Conservation (phyloP, 2,797 vertebrate genomes). For the Brachyrhaphis roseni region DNA sequence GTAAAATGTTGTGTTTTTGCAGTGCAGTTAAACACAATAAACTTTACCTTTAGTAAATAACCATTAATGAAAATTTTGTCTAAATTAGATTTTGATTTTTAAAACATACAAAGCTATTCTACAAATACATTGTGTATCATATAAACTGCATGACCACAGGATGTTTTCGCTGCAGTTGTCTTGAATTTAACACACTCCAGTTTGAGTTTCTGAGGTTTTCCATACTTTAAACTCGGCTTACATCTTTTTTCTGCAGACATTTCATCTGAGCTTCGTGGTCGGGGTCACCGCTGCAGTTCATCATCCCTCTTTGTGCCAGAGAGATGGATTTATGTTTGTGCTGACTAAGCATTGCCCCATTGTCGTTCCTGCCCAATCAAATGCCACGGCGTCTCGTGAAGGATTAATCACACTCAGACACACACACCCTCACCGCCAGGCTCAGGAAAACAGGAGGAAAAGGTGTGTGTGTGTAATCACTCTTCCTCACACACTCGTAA, state of each 20-base stretch:
- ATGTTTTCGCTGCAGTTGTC: neutral
- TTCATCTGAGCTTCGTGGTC: slow-evolving; percentile 21
- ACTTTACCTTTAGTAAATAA: neutral
- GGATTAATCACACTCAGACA: slow-evolving; percentile 73
- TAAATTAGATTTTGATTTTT: neutral
- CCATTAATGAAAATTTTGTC: neutral
- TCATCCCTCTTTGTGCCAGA: slow-evolving; percentile 51
- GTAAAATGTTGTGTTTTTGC: neutral
- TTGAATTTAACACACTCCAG: neutral
- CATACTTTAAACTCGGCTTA: slow-evolving; percentile 7
- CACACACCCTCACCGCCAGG: slow-evolving; percentile 15
- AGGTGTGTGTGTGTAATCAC: slow-evolving; percentile 14
- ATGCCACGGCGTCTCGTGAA: slow-evolving; percentile 73
- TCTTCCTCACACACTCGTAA: neutral
- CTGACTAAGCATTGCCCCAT: slow-evolving; percentile 63
- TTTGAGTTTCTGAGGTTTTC: neutral
- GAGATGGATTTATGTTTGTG: slow-evolving; percentile 73
- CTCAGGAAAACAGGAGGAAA: slow-evolving; percentile 18
- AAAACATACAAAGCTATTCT: too few species aligned
- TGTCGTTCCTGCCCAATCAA: slow-evolving; percentile 71
- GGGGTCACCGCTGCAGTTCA: slow-evolving; percentile 50
- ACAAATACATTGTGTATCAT: neutral
- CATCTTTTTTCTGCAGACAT: slow-evolving; percentile 16
- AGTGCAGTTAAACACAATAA: neutral
- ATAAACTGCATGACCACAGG: neutral